phyloP scores from a whole-genome alignment of 2,113 vertebrate genomes.

The Diadophis punctatus region DNA sequence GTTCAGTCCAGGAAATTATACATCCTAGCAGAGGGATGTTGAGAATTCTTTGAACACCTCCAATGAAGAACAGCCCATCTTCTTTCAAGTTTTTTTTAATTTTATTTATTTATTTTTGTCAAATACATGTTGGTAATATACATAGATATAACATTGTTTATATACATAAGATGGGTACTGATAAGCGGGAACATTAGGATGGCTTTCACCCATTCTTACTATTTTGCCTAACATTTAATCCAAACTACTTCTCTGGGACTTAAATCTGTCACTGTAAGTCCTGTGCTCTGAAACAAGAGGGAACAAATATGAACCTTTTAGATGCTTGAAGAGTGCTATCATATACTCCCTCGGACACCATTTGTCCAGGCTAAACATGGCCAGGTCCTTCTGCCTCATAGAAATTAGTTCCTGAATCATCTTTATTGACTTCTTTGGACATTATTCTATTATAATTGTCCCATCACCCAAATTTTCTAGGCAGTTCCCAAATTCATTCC shows the following conservation, averaged over 20 bases:
- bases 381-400: not conserved
- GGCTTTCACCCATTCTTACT: too few relatives aligned
- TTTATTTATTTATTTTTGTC: too few relatives aligned
- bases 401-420: not conserved
- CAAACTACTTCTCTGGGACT: not conserved
- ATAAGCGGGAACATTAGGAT: too few relatives aligned
- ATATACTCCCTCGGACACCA: not conserved
- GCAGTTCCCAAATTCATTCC: not conserved
- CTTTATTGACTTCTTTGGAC: not conserved
- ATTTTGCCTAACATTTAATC: not conserved
- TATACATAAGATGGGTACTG: too few relatives aligned
- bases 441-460: not conserved
- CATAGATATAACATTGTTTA: too few relatives aligned
- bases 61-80: not conserved
- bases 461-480: not conserved
- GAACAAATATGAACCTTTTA: not conserved
- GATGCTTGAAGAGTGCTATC: not conserved
- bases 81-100: not conserved
- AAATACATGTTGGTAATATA: too few relatives aligned
- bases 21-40: not conserved
- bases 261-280: not conserved
- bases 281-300: not conserved
- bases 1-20: not conserved
- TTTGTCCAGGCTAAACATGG: not conserved
- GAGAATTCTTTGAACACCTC: not conserved